Percentiles rank a stretch among this genome's conserved stretches.
Evolutionary conservation across 1,140 invertebrate species (phyloP).

Genomic region (Cepaea nemoralis): DNA sequence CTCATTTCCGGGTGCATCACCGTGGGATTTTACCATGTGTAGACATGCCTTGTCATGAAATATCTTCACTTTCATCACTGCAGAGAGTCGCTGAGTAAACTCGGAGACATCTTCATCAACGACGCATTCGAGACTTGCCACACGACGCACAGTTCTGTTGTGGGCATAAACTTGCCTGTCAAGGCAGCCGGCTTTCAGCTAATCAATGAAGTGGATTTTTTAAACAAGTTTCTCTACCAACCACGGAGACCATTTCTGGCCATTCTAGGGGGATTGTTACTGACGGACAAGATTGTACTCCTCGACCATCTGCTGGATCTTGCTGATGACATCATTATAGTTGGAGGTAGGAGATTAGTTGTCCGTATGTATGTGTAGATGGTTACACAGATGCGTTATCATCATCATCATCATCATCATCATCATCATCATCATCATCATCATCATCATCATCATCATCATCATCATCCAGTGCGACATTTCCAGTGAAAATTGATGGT

Average conservation of each 20-base stretch:
- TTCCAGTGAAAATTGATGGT: too few species aligned
- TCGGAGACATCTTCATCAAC: slow-evolving; percentile 6
- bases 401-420: too few species aligned
- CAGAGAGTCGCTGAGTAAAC: background rate
- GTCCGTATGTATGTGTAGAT: too few species aligned
- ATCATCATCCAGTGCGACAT: too few species aligned
- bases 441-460: too few species aligned
- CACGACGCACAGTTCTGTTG: background rate
- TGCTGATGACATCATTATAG: slow-evolving; percentile 2
- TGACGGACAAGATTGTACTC: background rate
- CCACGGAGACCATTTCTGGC: background rate
- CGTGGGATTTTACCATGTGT: too few species aligned
- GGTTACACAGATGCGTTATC: too few species aligned
- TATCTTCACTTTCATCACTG: background rate
- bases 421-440: too few species aligned
- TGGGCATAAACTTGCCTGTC: background rate
- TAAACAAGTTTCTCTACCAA: background rate
- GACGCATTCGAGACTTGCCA: background rate
- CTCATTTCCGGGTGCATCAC: too few species aligned
- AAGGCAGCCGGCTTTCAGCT: background rate
- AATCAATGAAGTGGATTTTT: background rate
- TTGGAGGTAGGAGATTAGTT: background rate
- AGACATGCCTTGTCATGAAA: too few species aligned
- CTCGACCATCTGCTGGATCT: background rate
- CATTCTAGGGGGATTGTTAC: background rate